Evolutionary conservation across 2,797 vertebrate species (phyloP), one percentile per base, ranked within the genome.

Genomic region (Austrolebias charrua): DNA sequence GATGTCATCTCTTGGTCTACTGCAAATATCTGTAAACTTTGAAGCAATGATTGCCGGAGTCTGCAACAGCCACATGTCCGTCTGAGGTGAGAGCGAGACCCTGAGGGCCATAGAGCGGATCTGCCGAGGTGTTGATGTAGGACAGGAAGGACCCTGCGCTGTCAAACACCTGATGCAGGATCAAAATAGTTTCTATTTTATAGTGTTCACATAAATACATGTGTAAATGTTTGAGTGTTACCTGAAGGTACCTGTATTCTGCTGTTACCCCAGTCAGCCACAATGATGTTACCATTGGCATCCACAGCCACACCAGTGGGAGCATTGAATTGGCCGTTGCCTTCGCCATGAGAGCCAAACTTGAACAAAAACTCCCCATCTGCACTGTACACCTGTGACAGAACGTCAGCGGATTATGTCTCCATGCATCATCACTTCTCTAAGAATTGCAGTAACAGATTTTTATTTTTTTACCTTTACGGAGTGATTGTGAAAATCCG

Each of bases 1-100:
- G 45, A 35, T 9, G 59, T 66, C 66, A 15, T 61, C 47, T 18
- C 54, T 74, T 53, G 9, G 20, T 66, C 90, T 94, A 98, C 94
- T 98, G 97, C 89, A 98, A 93, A 85, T 98, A 98, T 76, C 97
- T 94, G 86, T 98, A 98, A 76, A 97, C 95, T 90, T 98, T 98
- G 90, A 98, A 98, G 88, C 97, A 98, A 90, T 98, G 97, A 90
- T 98, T 98, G 58, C 97, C 97, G 0, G 97, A 98, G 83, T 98
- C 97, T 0, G 97, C 97, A 74, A 98, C 97, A 6, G 96, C 95
- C 65, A 98, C 97, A 0, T 98, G 95, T 80, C 97, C 97, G 0
- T 98, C 97, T 0, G 96, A 96, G 68, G 96, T 98, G 78, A 98
- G 94, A 5, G 97, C 96, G 72, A 98, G 91, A 60, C 97, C 97